Evolutionary conservation across 2,888 invertebrate species (phyloP).

Genomic region (Machimus rusticus): DNA sequence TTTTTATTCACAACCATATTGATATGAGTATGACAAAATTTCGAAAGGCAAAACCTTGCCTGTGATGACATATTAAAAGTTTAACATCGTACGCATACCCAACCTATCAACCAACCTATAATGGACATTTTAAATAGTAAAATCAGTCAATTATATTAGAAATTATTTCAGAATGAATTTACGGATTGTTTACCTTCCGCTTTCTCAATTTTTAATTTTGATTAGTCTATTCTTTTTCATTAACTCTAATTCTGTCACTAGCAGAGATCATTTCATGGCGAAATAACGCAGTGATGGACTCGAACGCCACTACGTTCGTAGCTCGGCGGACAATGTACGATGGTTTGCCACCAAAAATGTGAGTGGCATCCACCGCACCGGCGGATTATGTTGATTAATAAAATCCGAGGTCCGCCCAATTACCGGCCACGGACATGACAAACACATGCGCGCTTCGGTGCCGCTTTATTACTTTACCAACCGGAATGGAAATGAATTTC

Average conservation of each 20-base stretch:
- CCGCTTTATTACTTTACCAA: slow-evolving; percentile 4
- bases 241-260: background rate
- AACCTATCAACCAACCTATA: too few species aligned
- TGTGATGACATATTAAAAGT: too few species aligned
- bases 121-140: too few species aligned
- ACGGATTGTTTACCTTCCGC: background rate
- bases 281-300: background rate
- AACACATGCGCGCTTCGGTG: background rate
- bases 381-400: slow-evolving; percentile 6
- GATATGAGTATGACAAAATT: too few species aligned
- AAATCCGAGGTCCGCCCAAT: slow-evolving; percentile 4
- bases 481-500: background rate
- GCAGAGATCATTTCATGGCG: background rate
- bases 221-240: background rate
- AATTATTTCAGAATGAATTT: too few species aligned
- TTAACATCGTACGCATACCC: too few species aligned
- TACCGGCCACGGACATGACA: background rate
- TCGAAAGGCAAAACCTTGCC: too few species aligned
- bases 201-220: background rate
- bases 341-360: background rate
- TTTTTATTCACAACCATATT: too few species aligned
- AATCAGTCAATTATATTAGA: too few species aligned
- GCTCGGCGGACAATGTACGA: background rate
- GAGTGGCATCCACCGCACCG: background rate
- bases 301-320: background rate